A percentile compares a stretch with the other conserved stretches of the same genome.
Conservation (phyloP, 2,888 invertebrate genomes). For the Dryobotodes eremita region DNA sequence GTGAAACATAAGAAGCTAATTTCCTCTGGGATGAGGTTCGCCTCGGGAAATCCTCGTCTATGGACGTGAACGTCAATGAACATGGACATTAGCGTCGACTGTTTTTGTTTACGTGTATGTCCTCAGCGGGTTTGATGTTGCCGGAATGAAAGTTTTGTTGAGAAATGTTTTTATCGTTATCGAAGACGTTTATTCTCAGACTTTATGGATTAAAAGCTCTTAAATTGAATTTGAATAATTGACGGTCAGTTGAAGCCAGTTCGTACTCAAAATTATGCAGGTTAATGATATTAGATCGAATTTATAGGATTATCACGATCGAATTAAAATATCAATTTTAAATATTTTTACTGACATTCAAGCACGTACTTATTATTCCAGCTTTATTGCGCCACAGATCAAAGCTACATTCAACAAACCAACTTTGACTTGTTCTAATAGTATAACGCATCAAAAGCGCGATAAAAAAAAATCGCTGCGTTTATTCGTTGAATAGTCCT, state of each 20-base stretch:
- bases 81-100: slow-evolving; percentile 62
- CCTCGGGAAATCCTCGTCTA: slow-evolving; percentile 79
- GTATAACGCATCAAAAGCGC: slow-evolving; percentile 41
- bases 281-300: neutral
- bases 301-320: slow-evolving; percentile 8
- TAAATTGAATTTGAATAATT: slow-evolving; percentile 26
- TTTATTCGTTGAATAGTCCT: slow-evolving; percentile 60
- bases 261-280: neutral
- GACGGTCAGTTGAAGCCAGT: slow-evolving; percentile 2
- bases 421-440: slow-evolving; percentile 22
- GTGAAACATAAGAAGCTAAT: slow-evolving; percentile 86
- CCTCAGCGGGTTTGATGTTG: slow-evolving; percentile 39
- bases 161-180: slow-evolving; percentile 13
- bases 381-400: slow-evolving; percentile 8
- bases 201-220: neutral
- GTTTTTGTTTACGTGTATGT: slow-evolving; percentile 62
- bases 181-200: neutral
- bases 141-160: slow-evolving; percentile 24
- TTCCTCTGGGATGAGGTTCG: slow-evolving; percentile 83
- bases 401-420: slow-evolving; percentile 20
- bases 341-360: slow-evolving; percentile 2
- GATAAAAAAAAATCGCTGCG: slow-evolving; percentile 35
- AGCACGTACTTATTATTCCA: slow-evolving; percentile 6
- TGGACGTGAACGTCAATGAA: slow-evolving; percentile 73
- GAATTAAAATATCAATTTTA: slow-evolving; percentile 10